Base-by-base conservation (phyloP, 2,113 vertebrate genomes). In the Pipra filicauda region DNA sequence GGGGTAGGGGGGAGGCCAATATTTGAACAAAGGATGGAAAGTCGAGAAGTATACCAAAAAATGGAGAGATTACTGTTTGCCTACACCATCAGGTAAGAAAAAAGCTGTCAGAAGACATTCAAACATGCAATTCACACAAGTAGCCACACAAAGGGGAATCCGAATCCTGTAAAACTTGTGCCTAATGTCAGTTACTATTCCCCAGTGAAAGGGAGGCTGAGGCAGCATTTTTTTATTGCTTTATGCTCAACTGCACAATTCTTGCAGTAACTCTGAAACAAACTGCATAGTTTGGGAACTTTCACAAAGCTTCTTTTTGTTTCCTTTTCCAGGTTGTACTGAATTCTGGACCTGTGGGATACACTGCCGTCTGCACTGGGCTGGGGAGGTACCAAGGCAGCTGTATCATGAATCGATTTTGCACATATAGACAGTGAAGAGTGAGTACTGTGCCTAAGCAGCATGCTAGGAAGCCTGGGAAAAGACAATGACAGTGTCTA, bases 251-350 rank as follows among this genome's bases (percentile, higher is more conserved):
- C 15, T 30, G 16, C 21, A 22, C 19, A 54, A 31, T 39, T 78
- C 35, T 82, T 73, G 44, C 30, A 26, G 59, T 28, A 84, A 19
- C 44, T 70, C 62, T 9, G 41, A 54, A 73, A 61, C 51, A 62
- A 83, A 33, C 28, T 23, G 3, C 19, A 3, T 10, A 6, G 8
- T 28, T 84, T 71, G 23, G 17, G 4, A 87, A 58, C 11, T 43
- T 74, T 52, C n/a, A 23, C 23, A n/a, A 15, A 70, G 9, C 24
- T 19, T 59, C 11, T n/a, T 75, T 75, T 51, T 39, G 22, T 52
- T 31, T 48, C 30, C 3, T 72, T 31, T 80, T 73, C 28, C 7
- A 11, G 0, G 0, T 3, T 54, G 19, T 10, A 12, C 11, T 33
- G 9, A 89, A 28, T 18, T 77, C 24, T 19, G 28, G 55, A 89